Base-by-base conservation (phyloP, 2,797 vertebrate genomes). In the Labroides dimidiatus region DNA sequence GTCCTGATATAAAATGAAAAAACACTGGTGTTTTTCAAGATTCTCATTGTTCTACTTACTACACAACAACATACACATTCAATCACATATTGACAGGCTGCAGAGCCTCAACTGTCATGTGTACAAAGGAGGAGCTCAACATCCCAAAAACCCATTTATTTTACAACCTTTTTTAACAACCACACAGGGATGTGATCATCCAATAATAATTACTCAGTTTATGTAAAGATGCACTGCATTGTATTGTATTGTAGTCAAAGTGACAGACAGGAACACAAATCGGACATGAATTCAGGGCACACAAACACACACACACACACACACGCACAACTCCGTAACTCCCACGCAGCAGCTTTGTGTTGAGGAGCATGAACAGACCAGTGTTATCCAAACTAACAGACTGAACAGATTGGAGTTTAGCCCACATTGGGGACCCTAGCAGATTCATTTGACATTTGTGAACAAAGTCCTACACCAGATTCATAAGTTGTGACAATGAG, bases 291-390 rank as follows among this genome's bases (percentile, higher is more conserved):
- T 75, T 58, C 74, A 52, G 73, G 54, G n/a, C 10, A 47, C 49
- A 41, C 14, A 36, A 16, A 64, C 42, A 72, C 19, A 12, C 51
- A 27, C 24, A 27, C 24, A 45, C 12, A 16, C 17, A 42, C 52
- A 52, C 36, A 64, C 27, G 42, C 44, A 27, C n/a, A 64, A 37
- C 64, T 44, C 36, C 50, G 63, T 64, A 79, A 90, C 80, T 75
- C 85, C 88, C 84, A 91, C 81, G 45, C 81, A 62, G 80, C 80
- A 72, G 84, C 70, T 78, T 80, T 78, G 77, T 84, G 73, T 72
- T 66, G 48, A 62, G 62, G 56, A 70, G 77, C 73, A 61, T 80
- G 79, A 78, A 78, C 69, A 81, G 71, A 65, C 30, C 37, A 42
- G 67, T 17, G 55, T 77, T 66, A 51, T 82, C 20, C 30, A 77